Conservation (phyloP, 2,888 invertebrate genomes). For the Cantharis nigra region DNA sequence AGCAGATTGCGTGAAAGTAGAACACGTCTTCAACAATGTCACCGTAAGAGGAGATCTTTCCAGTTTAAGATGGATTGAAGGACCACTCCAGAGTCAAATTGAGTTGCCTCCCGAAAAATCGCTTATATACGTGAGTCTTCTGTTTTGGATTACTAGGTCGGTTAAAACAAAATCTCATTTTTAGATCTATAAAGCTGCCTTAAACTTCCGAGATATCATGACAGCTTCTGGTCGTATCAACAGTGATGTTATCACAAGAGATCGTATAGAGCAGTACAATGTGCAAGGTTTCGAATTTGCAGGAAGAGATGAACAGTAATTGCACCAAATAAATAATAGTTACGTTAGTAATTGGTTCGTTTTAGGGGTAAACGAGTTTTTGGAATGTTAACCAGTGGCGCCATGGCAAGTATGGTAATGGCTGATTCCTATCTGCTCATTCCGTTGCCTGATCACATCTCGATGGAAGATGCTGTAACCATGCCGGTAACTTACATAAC, state of each 20-base stretch:
- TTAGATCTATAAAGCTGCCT: conserved; percentile 72
- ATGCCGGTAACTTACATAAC: conserved; percentile 74
- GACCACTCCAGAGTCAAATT: conserved; percentile 52
- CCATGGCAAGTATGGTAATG: conserved; percentile 65
- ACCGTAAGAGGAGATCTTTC: conserved; percentile 83
- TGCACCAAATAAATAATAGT: neutral
- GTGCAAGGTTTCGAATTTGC: conserved; percentile 65
- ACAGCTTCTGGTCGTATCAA: conserved; percentile 87
- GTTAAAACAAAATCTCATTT: conserved; percentile 56
- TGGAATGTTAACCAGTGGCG: conserved; percentile 64
- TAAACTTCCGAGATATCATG: conserved; percentile 96
- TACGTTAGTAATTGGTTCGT: neutral
- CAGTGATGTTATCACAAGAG: conserved; percentile 75
- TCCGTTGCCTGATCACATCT: conserved; percentile 74
- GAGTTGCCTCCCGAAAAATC: conserved; percentile 33
- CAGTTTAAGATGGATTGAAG: conserved; percentile 83
- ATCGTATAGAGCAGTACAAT: conserved; percentile 58
- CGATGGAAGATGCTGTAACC: conserved; percentile 74
- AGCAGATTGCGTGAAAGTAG: conserved; percentile 54
- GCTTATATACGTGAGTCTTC: conserved; percentile 30
- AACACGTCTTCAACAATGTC: conserved; percentile 80
- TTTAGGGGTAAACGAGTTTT: conserved; percentile 66
- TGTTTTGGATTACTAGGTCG: neutral
- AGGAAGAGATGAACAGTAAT: conserved; percentile 51
- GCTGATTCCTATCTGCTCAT: conserved; percentile 63